Conservation (phyloP, 2,113 vertebrate genomes). For the Nyctibius bracteatus region DNA sequence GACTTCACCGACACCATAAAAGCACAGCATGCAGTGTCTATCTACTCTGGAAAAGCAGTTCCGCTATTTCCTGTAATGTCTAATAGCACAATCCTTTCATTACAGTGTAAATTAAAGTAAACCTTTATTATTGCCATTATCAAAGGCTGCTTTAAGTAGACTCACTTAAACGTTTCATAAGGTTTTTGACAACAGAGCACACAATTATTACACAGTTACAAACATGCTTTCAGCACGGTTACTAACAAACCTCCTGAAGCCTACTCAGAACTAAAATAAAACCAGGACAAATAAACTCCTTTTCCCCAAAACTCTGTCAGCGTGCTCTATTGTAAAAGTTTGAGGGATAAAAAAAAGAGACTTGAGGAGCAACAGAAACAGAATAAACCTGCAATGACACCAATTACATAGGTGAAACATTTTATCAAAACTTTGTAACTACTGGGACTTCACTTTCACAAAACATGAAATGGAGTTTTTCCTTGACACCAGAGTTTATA, state of each 20-base stretch:
- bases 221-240: not conserved
- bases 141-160: conserved; percentile 38
- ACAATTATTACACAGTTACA: not conserved
- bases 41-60: not conserved
- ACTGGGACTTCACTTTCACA: not conserved
- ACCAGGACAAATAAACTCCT: not conserved
- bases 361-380: not conserved
- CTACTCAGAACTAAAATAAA: not conserved
- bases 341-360: not conserved
- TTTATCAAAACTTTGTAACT: not conserved
- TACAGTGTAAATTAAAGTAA: conserved; percentile 54
- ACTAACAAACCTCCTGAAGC: not conserved
- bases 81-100: conserved; percentile 10
- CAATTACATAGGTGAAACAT: not conserved
- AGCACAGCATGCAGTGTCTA: not conserved
- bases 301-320: not conserved
- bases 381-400: not conserved
- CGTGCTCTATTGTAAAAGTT: not conserved
- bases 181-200: conserved; percentile 17
- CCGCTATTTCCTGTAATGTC: conserved; percentile 19
- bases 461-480: not conserved
- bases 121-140: conserved; percentile 50
- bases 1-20: not conserved
- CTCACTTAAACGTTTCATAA: conserved; percentile 11
- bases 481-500: not conserved